phyloP scores from a whole-genome alignment of 2,797 vertebrate genomes.

The Hydrophis major region DNA sequence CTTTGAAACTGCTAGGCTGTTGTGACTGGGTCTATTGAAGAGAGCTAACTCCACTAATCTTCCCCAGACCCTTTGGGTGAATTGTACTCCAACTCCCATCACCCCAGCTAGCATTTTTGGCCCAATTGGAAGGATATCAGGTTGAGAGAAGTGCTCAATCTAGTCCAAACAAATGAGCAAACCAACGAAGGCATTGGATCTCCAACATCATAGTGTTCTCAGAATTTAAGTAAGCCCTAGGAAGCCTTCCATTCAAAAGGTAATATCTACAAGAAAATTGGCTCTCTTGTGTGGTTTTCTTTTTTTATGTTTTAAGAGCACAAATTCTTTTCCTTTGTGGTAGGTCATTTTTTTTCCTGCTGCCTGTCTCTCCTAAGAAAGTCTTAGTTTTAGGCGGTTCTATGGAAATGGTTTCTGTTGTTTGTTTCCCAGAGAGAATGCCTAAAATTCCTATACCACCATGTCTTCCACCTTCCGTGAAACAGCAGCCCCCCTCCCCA shows the following conservation, averaged over 20 bases:
- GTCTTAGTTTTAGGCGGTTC: background rate
- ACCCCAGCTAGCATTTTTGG: background rate
- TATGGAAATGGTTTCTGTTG: background rate
- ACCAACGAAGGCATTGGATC: constrained; percentile 12
- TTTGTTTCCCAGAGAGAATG: background rate
- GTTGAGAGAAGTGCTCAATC: background rate
- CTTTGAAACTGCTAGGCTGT: background rate
- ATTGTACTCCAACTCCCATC: background rate
- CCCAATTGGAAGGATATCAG: background rate
- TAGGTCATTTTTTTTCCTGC: background rate
- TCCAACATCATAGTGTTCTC: background rate
- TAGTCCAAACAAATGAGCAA: constrained; percentile 61
- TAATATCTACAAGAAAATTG: background rate
- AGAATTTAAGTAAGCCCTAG: background rate
- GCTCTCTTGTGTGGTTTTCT: background rate
- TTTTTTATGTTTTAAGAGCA: constrained; percentile 17
- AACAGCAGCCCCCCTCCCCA: background rate
- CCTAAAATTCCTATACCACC: constrained; percentile 5
- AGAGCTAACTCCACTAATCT: background rate
- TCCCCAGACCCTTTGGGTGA: background rate
- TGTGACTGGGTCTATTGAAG: constrained; percentile 15
- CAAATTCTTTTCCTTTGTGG: background rate
- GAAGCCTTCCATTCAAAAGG: background rate
- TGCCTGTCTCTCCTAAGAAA: background rate
- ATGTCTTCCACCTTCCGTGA: background rate